Evolutionary conservation across 2,797 vertebrate species (phyloP).

Genomic region (Microctenopoma lineatum): DNA sequence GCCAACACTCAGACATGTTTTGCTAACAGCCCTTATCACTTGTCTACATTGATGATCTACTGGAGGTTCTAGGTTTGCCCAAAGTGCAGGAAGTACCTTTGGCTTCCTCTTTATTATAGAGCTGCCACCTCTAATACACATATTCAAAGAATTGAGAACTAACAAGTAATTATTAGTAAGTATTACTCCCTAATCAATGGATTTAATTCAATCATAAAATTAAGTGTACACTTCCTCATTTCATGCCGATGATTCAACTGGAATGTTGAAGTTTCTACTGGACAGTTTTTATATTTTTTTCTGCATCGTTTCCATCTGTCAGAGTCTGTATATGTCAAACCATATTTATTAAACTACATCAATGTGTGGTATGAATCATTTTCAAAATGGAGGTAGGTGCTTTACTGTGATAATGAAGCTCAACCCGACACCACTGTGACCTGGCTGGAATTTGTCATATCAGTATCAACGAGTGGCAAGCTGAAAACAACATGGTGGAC

Average conservation of each 20-base stretch:
- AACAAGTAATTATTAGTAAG: not conserved
- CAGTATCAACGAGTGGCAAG: not conserved
- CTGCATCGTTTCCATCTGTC: too few relatives aligned
- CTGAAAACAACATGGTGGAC: conserved; percentile 44
- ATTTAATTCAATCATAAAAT: not conserved
- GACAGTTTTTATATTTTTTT: too few relatives aligned
- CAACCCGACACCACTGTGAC: conserved; percentile 17
- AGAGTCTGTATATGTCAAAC: not conserved
- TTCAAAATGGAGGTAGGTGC: conserved; percentile 1
- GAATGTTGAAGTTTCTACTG: too few relatives aligned
- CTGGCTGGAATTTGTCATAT: conserved; percentile 31
- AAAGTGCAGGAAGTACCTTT: conserved; percentile 16
- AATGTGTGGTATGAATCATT: not conserved
- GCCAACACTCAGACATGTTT: not conserved
- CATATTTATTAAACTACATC: not conserved
- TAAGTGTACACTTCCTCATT: not conserved
- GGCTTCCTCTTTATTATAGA: not conserved
- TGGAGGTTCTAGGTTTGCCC: not conserved
- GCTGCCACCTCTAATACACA: not conserved
- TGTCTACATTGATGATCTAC: not conserved
- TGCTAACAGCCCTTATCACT: conserved; percentile 1
- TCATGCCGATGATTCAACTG: not conserved
- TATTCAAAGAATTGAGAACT: not conserved
- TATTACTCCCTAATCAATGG: too few relatives aligned
- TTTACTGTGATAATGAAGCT: conserved; percentile 6